Evolutionary conservation across 2,888 invertebrate genomes (phyloP).

Genomic region (Mythimna vitellina): DNA sequence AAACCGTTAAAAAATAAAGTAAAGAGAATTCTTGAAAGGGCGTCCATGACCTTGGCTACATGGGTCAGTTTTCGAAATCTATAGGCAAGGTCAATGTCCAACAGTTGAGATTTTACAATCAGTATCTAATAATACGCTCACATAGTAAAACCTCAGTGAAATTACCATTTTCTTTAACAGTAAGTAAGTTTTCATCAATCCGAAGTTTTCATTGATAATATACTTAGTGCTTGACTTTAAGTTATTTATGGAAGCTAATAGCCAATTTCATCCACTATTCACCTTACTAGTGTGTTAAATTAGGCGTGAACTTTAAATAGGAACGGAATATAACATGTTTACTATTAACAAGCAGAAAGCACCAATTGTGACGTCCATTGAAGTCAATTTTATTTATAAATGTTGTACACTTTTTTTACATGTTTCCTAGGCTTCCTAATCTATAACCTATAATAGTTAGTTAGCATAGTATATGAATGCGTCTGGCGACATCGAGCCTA

Average conservation of each 20-base stretch:
- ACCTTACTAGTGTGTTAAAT: constrained; percentile 19
- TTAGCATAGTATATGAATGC: constrained; percentile 41
- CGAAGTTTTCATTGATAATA: constrained; percentile 2
- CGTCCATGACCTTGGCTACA: constrained; percentile 36
- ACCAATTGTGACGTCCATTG: background rate
- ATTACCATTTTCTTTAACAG: constrained; percentile 8
- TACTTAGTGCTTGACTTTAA: constrained; percentile 1
- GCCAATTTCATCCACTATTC: constrained; percentile 9
- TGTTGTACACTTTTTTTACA: background rate
- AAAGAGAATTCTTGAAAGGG: constrained; percentile 8
- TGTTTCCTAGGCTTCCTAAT: background rate
- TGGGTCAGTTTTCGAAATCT: constrained; percentile 42
- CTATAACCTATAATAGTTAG: background rate
- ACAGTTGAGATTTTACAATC: constrained; percentile 17
- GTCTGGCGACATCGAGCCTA: constrained; percentile 61
- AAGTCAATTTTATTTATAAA: background rate
- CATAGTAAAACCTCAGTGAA: constrained; percentile 8
- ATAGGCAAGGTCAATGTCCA: constrained; percentile 49
- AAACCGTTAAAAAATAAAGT: background rate
- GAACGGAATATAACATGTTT: background rate
- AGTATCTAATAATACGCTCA: constrained; percentile 2
- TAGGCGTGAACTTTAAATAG: constrained; percentile 7
- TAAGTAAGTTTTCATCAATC: constrained; percentile 3
- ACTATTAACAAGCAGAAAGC: background rate
- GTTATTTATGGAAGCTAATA: background rate